Evolutionary conservation across 30 jellyfish, hydroid and myxozoan genomes (phyloP).

Genomic region (Pseudorhiza aurosa): DNA sequence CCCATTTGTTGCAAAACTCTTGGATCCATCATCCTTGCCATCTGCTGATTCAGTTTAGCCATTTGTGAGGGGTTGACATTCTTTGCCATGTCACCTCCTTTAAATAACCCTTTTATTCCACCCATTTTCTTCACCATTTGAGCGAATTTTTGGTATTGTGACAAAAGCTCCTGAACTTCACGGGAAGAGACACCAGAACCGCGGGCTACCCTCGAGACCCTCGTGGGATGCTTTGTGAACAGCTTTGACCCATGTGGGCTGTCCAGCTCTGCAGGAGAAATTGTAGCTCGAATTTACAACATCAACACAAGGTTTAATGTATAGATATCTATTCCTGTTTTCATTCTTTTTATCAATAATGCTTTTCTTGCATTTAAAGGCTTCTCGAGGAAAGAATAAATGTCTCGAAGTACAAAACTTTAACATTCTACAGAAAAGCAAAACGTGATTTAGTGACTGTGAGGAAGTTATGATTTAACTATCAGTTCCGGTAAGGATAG

Average conservation of each 20-base stretch:
- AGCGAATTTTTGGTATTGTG: slow-evolving; percentile 95
- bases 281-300: neutral
- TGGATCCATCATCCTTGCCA: slow-evolving; percentile 99
- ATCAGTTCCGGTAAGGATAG: no score
- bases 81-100: slow-evolving; percentile 96
- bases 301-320: no score
- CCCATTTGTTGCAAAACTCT: slow-evolving; percentile 98
- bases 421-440: no score
- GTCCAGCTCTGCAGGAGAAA: slow-evolving; percentile 83
- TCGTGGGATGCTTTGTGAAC: slow-evolving; percentile 94
- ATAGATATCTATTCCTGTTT: no score
- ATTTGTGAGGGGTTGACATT: slow-evolving; percentile 95
- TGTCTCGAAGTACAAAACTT: no score
- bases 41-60: slow-evolving; percentile 95
- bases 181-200: slow-evolving; percentile 99
- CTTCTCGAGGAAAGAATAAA: no score
- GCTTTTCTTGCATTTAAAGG: no score
- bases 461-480: no score
- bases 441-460: no score
- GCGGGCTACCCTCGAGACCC: slow-evolving; percentile 93
- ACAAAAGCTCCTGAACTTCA: slow-evolving; percentile 90
- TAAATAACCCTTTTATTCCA: slow-evolving; percentile 95
- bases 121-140: slow-evolving; percentile 99
- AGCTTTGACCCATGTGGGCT: slow-evolving; percentile 98
- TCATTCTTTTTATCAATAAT: no score